Evolutionary conservation across 2,888 invertebrate genomes (phyloP).

Genomic region (Iselma pallidipennis): DNA sequence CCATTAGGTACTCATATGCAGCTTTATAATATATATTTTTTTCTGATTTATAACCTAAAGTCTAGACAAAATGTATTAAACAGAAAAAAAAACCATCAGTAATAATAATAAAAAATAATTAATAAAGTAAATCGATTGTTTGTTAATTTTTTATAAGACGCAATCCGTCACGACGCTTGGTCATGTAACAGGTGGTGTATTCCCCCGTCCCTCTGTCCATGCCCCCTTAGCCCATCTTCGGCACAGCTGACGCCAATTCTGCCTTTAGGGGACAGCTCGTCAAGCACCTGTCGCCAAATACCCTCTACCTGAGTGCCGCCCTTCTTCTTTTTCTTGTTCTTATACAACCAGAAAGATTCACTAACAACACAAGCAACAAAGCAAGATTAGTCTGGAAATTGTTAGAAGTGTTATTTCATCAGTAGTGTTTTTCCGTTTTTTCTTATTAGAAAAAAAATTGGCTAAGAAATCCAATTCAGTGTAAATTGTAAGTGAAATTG

Average conservation of each 20-base stretch:
- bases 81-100: too few relatives aligned
- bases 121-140: not conserved
- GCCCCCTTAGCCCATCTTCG: slow-evolving; percentile 23
- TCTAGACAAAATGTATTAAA: too few relatives aligned
- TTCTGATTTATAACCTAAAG: too few relatives aligned
- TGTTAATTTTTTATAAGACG: not conserved
- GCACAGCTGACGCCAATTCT: slow-evolving; percentile 32
- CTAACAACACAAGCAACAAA: not conserved
- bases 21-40: too few relatives aligned
- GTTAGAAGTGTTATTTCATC: not conserved
- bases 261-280: slow-evolving; percentile 30
- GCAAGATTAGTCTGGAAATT: not conserved
- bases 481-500: not conserved
- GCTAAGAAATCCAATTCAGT: too few relatives aligned
- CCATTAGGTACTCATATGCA: too few relatives aligned
- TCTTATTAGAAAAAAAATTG: too few relatives aligned
- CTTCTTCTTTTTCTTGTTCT: not conserved
- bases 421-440: too few relatives aligned
- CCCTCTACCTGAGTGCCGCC: slow-evolving; percentile 17
- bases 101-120: not conserved
- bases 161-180: not conserved
- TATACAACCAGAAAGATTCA: not conserved
- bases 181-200: slow-evolving; percentile 25
- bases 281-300: slow-evolving; percentile 31
- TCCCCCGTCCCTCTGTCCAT: not conserved